phyloP scores from a whole-genome alignment of 2,888 invertebrate species.

The Gastrophysa polygoni region DNA sequence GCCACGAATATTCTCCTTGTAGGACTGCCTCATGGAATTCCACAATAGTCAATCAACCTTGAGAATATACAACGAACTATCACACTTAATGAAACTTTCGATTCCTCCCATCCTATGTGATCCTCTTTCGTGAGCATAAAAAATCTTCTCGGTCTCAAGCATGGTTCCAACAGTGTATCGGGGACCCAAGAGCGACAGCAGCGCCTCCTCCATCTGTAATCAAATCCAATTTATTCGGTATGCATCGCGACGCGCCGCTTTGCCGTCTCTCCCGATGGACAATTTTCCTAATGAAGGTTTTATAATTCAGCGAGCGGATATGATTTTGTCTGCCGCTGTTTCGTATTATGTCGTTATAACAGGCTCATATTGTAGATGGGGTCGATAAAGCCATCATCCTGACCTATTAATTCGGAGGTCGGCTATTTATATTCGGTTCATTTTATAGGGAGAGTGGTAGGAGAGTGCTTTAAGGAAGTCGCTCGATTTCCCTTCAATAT shows the following conservation, averaged over 20 bases:
- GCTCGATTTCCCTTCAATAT: too few relatives aligned
- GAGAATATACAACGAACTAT: too few relatives aligned
- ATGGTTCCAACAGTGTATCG: too few relatives aligned
- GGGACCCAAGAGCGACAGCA: conserved; percentile 3
- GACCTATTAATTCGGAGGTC: neutral
- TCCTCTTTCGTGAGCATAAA: too few relatives aligned
- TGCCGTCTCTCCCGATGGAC: conserved; percentile 28
- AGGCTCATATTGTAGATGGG: neutral
- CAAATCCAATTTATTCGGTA: conserved; percentile 35
- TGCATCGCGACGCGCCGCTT: conserved; percentile 26
- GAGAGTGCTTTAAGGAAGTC: too few relatives aligned
- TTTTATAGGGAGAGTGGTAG: too few relatives aligned
- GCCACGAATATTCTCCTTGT: too few relatives aligned
- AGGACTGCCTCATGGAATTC: too few relatives aligned
- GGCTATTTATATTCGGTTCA: neutral
- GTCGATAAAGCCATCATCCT: conserved; percentile 6
- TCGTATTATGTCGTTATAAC: conserved; percentile 5
- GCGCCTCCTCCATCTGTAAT: conserved; percentile 21
- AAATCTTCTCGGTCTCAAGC: too few relatives aligned
- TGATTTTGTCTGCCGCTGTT: conserved; percentile 23
- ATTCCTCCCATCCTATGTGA: too few relatives aligned
- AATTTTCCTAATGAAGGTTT: conserved; percentile 36
- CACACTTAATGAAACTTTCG: too few relatives aligned
- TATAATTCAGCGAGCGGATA: conserved; percentile 35
- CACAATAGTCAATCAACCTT: too few relatives aligned